Evolutionary conservation across 2,797 vertebrate species (phyloP), one percentile per base, ranked within the genome.

Genomic region (Chromis chromis): DNA sequence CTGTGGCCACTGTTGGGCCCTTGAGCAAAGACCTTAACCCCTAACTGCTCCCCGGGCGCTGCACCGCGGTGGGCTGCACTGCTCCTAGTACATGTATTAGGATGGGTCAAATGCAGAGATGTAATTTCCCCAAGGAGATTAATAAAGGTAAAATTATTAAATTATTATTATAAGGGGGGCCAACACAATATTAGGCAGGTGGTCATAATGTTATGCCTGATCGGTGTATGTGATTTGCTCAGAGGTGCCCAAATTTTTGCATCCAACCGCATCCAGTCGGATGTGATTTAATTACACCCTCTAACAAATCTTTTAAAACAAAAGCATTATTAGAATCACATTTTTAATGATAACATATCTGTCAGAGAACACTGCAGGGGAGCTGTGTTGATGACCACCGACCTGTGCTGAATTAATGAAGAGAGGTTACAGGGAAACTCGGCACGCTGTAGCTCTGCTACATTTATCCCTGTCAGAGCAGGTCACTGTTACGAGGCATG

Each of bases 341-440:
- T 80, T 71, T 81, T 79, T 75, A 87, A 85, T 76, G 71, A 89
- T 74, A 62, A 81, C 56, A 31, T 76, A 78, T 75, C 83, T 86
- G 84, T 76, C 85, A 83, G 65, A 67, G 48, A 39, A 31, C 68
- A 4, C 81, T 58, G 76, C 21, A 19, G 88, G 84, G 62, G 28
- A 56, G 57, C 65, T 21, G 42, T 27, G 70, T 81, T 61, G 75
- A 76, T 90, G 88, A 86, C 88, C 78, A 54, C 70, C 36, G 78
- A 82, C 88, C 87, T 79, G 71, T 74, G 73, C 60, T 66, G 84
- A 92, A 87, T 90, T 85, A 90, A 90, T 90, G 88, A 92, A 85
- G 67, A 83, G 56, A 81, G 72, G 69, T 65, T 86, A 62, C 70
- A 79, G 67, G 39, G 65, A 80, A 81, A 76, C 54, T 78, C 60